These are phyloP conservation scores for Tarsius wallacei DNA, from an alignment of 2,797 vertebrate genomes.

Conservation along the genomic window DNA sequence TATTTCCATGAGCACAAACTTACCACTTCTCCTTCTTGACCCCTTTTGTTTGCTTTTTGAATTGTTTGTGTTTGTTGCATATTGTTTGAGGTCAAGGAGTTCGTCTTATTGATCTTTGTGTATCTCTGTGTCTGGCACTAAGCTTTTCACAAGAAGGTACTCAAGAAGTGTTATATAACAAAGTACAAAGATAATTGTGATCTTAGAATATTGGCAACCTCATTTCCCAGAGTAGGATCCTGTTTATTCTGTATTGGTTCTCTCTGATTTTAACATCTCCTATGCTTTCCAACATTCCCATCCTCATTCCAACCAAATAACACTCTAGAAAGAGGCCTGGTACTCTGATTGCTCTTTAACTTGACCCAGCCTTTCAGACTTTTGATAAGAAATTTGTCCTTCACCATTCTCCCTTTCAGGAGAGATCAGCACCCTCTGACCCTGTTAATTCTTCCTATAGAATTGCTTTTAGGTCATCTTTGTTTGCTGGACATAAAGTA, in stretches of 20 bases:
- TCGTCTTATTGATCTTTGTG: not conserved
- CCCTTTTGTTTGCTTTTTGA: constrained; percentile 11
- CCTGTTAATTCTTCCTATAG: not conserved
- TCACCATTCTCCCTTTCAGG: not conserved
- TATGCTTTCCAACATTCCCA: not conserved
- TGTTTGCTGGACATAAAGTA: not conserved
- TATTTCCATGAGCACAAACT: not conserved
- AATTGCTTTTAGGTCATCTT: constrained; percentile 44
- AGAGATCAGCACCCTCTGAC: not conserved
- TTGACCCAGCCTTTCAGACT: not conserved
- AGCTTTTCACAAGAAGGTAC: not conserved
- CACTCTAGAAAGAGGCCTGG: not conserved
- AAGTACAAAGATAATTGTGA: not conserved
- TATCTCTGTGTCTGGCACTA: not conserved
- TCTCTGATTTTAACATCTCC: not conserved
- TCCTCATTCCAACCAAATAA: not conserved
- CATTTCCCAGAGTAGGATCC: not conserved
- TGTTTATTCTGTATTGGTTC: not conserved
- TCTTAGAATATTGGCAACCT: not conserved
- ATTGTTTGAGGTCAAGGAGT: not conserved
- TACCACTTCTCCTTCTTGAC: not conserved
- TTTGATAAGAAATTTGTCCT: not conserved
- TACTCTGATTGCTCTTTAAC: constrained; percentile 17
- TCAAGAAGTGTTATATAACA: not conserved
- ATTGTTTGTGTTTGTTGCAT: not conserved